These are phyloP conservation scores for Lepetodrilus schrolli DNA, from an alignment of 2,888 invertebrate genomes.

Conservation along the genomic window DNA sequence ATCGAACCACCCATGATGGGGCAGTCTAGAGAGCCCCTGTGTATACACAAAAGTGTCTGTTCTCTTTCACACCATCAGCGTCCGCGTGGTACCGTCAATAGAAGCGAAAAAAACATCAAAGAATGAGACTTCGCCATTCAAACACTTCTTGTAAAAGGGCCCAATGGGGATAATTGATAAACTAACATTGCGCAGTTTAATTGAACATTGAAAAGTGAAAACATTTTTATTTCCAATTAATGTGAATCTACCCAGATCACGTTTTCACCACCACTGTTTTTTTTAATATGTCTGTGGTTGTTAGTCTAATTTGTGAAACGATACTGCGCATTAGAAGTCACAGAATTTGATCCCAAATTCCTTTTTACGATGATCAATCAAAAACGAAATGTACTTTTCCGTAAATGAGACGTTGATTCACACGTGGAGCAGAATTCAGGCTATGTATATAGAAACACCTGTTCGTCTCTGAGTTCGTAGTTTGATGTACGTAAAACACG, in stretches of 20 bases:
- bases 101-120: slow-evolving; percentile 12
- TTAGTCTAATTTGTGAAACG: too few relatives aligned
- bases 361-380: too few relatives aligned
- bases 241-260: slow-evolving; percentile 11
- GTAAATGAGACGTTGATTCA: too few relatives aligned
- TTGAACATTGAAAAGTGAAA: slow-evolving; percentile 26
- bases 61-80: neutral
- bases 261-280: neutral
- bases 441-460: too few relatives aligned
- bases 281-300: too few relatives aligned
- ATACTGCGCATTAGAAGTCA: too few relatives aligned
- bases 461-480: too few relatives aligned
- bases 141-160: neutral
- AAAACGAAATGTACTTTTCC: too few relatives aligned
- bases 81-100: neutral
- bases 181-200: neutral
- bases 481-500: too few relatives aligned
- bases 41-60: slow-evolving; percentile 1
- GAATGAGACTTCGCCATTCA: neutral
- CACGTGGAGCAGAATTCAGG: too few relatives aligned
- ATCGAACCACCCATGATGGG: slow-evolving; percentile 8
- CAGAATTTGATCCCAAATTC: too few relatives aligned
- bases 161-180: neutral
- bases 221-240: slow-evolving; percentile 12
- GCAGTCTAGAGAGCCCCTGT: neutral